Evolutionary conservation across 2,888 invertebrate genomes (phyloP), one percentile per base, ranked within the genome.

Genomic region (Aplocera efformata): DNA sequence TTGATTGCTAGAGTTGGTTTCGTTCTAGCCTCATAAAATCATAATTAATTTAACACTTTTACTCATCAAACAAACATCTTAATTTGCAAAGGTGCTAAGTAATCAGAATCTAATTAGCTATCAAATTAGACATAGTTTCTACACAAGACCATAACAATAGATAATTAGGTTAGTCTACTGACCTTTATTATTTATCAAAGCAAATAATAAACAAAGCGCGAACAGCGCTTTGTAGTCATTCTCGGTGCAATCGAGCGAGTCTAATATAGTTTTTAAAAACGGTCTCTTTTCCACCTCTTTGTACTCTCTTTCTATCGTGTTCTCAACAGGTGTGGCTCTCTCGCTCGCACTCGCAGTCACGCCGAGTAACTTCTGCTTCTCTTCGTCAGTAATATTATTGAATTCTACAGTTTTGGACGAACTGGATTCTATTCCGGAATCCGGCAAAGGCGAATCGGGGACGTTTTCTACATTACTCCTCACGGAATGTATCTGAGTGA

Each of bases 141-240:
- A 42, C 37, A 39, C 22, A 21, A 47, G 34, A 42, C 37, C 42
- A 44, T 37, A 32, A 38, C 33, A 40, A 56, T 36, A 49, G 40
- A 35, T 27, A 30, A 40, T 41, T 39, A 32, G 34, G 38, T 36
- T 35, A 32, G 33, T 42, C 49, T 27, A 58, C 80, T 80, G 83
- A 98, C 99, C 98, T 92, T 92, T 91, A 85, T 99, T 99, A 72
- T 95, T 95, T 45, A 95, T 95, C 79, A 99, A 91, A 7, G 98
- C 97, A 76, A 97, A 98, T 25, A 99, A 90, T 44, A 99, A 89
- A 79, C 98, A 96, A 8, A 99, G 89, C 2, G 95, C 94, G 75
- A 98, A 96, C 44, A 99, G 88, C 4, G 98, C 94, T 29, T 95
- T 92, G 72, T 99, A 98, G 88, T 99, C 99, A 79, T 98, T 98